Base-by-base conservation (phyloP, 2,797 vertebrate genomes). In the Sebastes melanostomus region DNA sequence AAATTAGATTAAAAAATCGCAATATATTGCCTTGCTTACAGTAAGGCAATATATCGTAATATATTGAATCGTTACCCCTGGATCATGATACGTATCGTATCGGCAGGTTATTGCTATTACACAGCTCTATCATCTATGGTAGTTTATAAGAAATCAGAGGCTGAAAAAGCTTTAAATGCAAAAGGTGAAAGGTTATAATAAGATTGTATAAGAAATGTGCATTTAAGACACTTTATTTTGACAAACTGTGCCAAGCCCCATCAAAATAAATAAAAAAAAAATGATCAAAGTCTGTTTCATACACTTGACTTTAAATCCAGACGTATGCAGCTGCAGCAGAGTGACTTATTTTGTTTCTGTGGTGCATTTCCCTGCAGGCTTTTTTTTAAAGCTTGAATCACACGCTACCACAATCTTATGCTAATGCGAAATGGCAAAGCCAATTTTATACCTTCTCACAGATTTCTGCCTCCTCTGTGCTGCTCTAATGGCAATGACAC, bases 361-460 rank as follows among this genome's bases (percentile, higher is more conserved):
- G 7, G 50, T 30, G 30, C 20, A 10, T 69, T 76, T 76, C 30
- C 27, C 72, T 71, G 55, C 36, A 52, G 66, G 76, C 16, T 38
- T 38, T 32, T 32, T 72, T 58, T 60, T 65, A 6, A 68, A 70
- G 72, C 67, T 68, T 65, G 72, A 81, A 50, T 88, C 50, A 69
- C 5, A 63, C 71, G 27, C 58, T 1, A 24, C 14, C 67, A 46
- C 59, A 61, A 62, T 75, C 73, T 36, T 63, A 32, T 25, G 46
- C 68, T 83, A 84, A 91, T 80, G 34, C 25, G 13, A 80, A 83
- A 75, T 61, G 78, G 68, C 84, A 84, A 85, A 80, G 77, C 78
- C 75, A 75, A 80, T 91, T 90, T 90, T 32, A 78, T 70, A 73
- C 78, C 36, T 73, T 75, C 68, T 34, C 0, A 0, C 68, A 75